Evolutionary conservation across 2,797 vertebrate genomes (phyloP), one percentile per base, ranked within the genome.

Genomic region (Numenius phaeopus): DNA sequence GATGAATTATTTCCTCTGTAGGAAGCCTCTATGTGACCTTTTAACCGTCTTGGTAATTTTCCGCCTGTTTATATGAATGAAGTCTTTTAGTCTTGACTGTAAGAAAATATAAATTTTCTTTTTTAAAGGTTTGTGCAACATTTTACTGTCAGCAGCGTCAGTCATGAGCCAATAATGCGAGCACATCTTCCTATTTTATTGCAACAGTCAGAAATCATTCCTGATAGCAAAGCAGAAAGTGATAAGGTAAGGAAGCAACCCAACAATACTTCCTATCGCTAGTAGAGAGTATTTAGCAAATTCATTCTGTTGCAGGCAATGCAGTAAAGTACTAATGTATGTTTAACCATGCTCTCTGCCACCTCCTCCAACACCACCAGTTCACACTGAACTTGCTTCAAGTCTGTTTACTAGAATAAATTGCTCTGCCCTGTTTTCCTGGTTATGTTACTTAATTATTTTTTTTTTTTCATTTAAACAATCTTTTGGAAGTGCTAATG

Each of bases 81-180:
- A 87, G 57, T 46, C 26, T 72, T 76, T 55, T 62, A n/a, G 69
- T 81, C 37, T 71, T 59, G 49, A 7, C 73, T 72, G 16, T 85
- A 76, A 94, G 19, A 34, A 67, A 64, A 52, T 52, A 77, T 59
- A 76, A 19, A 16, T 84, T 39, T 67, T 52, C 0, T 89, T 90
- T 96, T 94, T 78, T 40, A 66, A 93, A 99, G 99, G 98, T 99
- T 99, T 97, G 94, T 99, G 81, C 99, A 98, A 83, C 99, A 99
- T 97, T 99, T 99, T 83, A 97, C 98, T 11, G 62, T 99, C 80
- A 98, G 99, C 96, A 99, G 99, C 10, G 97, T 99, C 93, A 98
- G 99, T 83, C 98, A 89, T 23, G 99, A 99, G 94, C 98, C 99
- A 7, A 97, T 99, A 42, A 98, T 99, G 83, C 98, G 98, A 23